phyloP scores from a whole-genome alignment of 2,113 vertebrate species.

The Lethenteron reissneri region DNA sequence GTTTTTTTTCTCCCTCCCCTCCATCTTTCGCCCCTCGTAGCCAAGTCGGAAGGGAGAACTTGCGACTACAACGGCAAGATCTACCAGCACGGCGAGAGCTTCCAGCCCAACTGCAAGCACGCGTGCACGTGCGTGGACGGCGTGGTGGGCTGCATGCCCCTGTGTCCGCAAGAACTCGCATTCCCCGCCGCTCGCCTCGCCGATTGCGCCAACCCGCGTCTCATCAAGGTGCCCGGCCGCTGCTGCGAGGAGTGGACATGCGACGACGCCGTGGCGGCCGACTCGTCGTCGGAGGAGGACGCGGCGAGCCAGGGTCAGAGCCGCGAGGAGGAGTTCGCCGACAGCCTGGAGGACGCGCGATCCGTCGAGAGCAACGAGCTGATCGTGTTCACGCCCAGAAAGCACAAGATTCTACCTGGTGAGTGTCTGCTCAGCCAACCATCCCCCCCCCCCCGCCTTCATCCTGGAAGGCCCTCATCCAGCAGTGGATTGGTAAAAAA shows the following conservation, averaged over 20 bases:
- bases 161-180: conserved; percentile 25
- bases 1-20: not conserved
- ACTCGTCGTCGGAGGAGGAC: no score
- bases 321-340: no score
- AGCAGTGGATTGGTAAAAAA: no score
- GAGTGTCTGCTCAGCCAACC: no score
- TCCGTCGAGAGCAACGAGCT: no score
- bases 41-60: conserved; percentile 26
- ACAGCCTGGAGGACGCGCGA: no score
- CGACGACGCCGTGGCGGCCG: conserved; percentile 14
- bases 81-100: conserved; percentile 33
- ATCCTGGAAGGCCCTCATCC: no score
- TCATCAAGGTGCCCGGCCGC: conserved; percentile 15
- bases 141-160: conserved; percentile 34
- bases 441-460: no score
- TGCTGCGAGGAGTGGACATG: conserved; percentile 36
- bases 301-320: no score
- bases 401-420: no score
- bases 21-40: conserved; percentile 13
- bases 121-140: conserved; percentile 33
- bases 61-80: conserved; percentile 26
- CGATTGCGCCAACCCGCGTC: conserved; percentile 20
- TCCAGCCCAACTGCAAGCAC: conserved; percentile 31
- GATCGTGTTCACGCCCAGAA: no score
- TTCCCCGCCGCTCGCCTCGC: conserved; percentile 16